These are phyloP conservation scores for Enteromius afrohamiltoni DNA, from an alignment of 2,797 vertebrate genomes.

Conservation along the genomic window DNA sequence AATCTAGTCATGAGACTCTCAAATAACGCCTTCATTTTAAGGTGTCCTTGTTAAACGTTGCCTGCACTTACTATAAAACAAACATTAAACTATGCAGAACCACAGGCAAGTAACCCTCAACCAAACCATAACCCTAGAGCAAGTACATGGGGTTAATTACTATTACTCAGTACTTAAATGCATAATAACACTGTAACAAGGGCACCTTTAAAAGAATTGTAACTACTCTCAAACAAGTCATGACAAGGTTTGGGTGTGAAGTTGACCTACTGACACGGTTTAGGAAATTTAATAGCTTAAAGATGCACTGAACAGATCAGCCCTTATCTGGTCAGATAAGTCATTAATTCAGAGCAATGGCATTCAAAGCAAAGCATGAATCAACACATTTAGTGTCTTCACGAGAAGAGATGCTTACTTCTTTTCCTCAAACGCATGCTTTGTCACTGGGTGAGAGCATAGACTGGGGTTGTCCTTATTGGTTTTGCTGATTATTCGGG, in stretches of 20 bases:
- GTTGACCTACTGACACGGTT: neutral
- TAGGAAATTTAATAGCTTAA: neutral
- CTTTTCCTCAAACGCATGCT: constrained; percentile 92
- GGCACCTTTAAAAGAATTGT: neutral
- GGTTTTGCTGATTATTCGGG: constrained; percentile 97
- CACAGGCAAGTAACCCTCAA: no score
- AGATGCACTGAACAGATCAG: neutral
- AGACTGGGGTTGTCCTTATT: constrained; percentile 90
- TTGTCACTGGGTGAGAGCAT: constrained; percentile 93
- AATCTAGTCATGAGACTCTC: neutral
- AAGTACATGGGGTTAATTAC: no score
- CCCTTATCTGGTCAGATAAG: neutral
- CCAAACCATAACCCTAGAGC: no score
- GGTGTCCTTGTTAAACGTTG: no score
- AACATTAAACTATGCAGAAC: no score
- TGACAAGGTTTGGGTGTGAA: neutral
- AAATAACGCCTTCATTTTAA: no score
- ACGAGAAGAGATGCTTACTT: constrained; percentile 82
- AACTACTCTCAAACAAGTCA: neutral
- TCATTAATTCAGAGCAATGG: neutral
- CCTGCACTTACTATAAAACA: no score
- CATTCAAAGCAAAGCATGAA: constrained; percentile 3
- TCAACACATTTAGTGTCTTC: neutral
- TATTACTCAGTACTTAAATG: neutral
- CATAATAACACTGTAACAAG: neutral